Evolutionary conservation across 2,888 invertebrate genomes (phyloP).

Genomic region (Chrysolina oricalcia): DNA sequence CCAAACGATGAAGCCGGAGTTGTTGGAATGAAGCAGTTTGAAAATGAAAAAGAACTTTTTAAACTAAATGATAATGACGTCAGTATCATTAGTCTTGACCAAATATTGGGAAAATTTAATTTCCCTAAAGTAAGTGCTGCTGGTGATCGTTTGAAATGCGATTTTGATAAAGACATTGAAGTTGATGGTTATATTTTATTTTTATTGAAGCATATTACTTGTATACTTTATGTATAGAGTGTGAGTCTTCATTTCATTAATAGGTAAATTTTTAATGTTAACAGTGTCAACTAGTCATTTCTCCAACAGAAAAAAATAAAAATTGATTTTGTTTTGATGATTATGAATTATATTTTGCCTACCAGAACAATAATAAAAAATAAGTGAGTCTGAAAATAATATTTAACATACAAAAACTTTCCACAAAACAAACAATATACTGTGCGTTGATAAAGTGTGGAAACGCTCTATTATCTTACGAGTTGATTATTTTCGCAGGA

Average conservation of each 20-base stretch:
- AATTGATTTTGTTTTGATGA: neutral
- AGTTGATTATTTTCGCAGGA: too few relatives aligned
- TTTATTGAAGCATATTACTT: conserved; percentile 2
- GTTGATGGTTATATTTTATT: conserved; percentile 12
- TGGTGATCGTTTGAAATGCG: too few relatives aligned
- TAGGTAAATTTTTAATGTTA: too few relatives aligned
- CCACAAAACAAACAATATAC: too few relatives aligned
- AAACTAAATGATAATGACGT: conserved; percentile 6
- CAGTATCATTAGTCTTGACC: conserved; percentile 9
- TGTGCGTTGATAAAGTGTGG: too few relatives aligned
- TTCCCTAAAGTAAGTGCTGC: conserved; percentile 1
- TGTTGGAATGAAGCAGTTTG: too few relatives aligned
- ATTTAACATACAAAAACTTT: neutral
- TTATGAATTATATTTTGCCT: neutral
- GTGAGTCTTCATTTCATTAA: neutral
- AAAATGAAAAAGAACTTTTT: conserved; percentile 6
- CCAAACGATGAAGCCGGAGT: too few relatives aligned
- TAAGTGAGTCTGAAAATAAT: neutral
- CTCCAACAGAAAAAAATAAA: neutral
- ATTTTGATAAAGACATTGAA: conserved; percentile 13
- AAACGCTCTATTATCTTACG: too few relatives aligned
- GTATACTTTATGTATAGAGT: conserved; percentile 5
- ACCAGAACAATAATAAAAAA: conserved; percentile 3
- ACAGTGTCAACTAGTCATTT: conserved; percentile 18
- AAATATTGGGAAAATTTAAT: conserved; percentile 9